Conservation (phyloP, 2,888 invertebrate genomes). For the Sclerodermus sp. region DNA sequence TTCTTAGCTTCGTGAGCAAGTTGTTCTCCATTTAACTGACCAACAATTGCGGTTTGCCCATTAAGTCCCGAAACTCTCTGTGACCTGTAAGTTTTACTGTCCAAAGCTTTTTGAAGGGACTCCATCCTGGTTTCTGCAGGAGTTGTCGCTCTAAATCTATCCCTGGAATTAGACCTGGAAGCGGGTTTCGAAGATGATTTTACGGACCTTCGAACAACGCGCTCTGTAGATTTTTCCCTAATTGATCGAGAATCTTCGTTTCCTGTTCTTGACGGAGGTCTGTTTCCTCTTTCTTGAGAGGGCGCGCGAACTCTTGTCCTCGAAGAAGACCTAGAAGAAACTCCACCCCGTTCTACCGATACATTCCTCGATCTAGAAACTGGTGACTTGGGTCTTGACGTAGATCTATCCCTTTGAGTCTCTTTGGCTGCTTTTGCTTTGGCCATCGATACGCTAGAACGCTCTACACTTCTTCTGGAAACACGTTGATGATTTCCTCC, state of each 20-base stretch:
- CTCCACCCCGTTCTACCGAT: constrained; percentile 28
- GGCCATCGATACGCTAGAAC: constrained; percentile 27
- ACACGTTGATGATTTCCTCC: neutral
- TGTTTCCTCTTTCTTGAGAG: constrained; percentile 23
- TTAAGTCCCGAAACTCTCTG: constrained; percentile 18
- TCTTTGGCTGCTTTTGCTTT: constrained; percentile 22
- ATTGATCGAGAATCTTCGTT: constrained; percentile 23
- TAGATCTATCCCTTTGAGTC: constrained; percentile 24
- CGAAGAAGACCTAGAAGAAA: constrained; percentile 42
- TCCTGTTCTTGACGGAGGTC: constrained; percentile 21
- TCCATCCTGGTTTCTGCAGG: constrained; percentile 55
- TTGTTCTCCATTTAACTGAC: constrained; percentile 48
- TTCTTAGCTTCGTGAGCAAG: constrained; percentile 67
- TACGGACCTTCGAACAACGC: constrained; percentile 24
- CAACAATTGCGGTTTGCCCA: constrained; percentile 17
- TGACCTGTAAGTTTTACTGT: constrained; percentile 31
- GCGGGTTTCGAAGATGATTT: constrained; percentile 36
- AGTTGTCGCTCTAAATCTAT: constrained; percentile 37
- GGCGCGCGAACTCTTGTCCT: constrained; percentile 31
- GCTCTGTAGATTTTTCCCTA: constrained; percentile 23
- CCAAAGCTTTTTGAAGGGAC: constrained; percentile 38
- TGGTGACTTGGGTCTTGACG: constrained; percentile 41
- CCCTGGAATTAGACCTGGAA: constrained; percentile 46
- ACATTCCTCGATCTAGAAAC: constrained; percentile 36
- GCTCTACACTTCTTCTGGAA: constrained; percentile 17